phyloP scores from a whole-genome alignment of 2,888 invertebrate species.

The Maniola hyperantus region DNA sequence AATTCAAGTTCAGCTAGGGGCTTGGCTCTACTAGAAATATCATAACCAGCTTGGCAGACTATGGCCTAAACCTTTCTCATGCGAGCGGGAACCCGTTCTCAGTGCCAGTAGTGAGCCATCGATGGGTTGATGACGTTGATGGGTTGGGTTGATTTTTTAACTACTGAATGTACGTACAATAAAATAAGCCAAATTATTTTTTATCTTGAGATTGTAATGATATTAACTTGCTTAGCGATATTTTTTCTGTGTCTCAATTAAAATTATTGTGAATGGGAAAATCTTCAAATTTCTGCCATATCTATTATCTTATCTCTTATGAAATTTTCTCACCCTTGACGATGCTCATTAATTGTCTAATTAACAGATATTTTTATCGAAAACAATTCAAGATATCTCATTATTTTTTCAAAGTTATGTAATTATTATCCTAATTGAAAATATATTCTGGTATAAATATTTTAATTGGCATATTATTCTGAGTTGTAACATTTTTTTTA shows the following conservation, averaged over 20 bases:
- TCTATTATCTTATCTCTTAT: not conserved
- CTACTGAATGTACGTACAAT: too few relatives aligned
- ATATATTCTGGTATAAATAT: not conserved
- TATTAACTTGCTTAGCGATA: not conserved
- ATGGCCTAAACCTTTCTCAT: too few relatives aligned
- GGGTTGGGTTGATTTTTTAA: too few relatives aligned
- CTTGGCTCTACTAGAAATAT: too few relatives aligned
- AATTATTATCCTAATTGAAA: constrained; percentile 8
- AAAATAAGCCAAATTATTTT: too few relatives aligned
- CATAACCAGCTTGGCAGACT: too few relatives aligned
- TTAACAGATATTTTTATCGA: constrained; percentile 15
- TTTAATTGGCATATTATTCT: constrained; percentile 14
- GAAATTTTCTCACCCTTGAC: constrained; percentile 16
- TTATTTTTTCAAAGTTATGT: constrained; percentile 7
- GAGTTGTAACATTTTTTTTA: constrained; percentile 6
- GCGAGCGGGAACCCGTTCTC: too few relatives aligned
- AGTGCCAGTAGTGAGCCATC: too few relatives aligned
- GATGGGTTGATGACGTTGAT: too few relatives aligned
- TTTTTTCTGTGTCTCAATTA: not conserved
- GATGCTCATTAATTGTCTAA: constrained; percentile 17
- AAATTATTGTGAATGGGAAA: constrained; percentile 6
- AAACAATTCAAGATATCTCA: constrained; percentile 10
- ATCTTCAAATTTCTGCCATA: not conserved
- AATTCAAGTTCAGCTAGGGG: too few relatives aligned
- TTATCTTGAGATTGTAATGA: not conserved